Percentiles rank a stretch among this genome's conserved stretches.
Evolutionary conservation across 2,797 vertebrate species (phyloP).

Genomic region (Phataginus tricuspis): DNA sequence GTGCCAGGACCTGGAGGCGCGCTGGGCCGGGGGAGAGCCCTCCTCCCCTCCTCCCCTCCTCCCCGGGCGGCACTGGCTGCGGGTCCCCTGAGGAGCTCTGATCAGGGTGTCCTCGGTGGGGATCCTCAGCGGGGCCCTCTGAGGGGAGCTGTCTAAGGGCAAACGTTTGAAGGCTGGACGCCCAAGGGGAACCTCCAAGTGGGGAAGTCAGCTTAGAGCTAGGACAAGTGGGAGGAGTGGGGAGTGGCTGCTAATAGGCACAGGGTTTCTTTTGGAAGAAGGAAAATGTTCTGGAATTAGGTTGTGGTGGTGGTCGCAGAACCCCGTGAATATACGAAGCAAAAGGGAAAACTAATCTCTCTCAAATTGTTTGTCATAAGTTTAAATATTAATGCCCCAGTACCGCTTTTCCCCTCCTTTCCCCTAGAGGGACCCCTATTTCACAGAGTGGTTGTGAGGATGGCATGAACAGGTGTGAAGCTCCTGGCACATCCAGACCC

Average conservation of each 20-base stretch:
- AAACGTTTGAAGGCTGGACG: not conserved
- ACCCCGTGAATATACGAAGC: not conserved
- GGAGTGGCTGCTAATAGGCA: not conserved
- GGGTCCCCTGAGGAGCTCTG: not conserved
- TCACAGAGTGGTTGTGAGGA: no score
- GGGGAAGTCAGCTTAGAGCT: not conserved
- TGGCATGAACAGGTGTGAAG: rapidly evolving
- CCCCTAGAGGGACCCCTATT: not conserved
- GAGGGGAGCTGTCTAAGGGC: no score
- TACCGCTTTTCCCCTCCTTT: not conserved
- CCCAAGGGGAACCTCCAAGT: not conserved
- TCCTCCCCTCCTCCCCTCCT: no score
- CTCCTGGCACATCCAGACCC: not conserved
- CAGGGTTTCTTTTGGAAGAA: not conserved
- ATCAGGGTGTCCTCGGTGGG: no score
- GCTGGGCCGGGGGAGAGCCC: rapidly evolving
- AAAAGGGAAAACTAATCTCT: not conserved
- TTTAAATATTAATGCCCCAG: not conserved
- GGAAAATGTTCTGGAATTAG: not conserved
- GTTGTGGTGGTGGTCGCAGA: not conserved
- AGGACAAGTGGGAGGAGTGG: no score
- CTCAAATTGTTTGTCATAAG: not conserved
- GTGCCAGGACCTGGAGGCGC: no score
- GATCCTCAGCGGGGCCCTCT: no score
- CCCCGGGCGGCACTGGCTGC: not conserved